Evolutionary conservation across 1,140 invertebrate species (phyloP), one percentile per base, ranked within the genome.

Genomic region (Stegodyphus mimosarum): DNA sequence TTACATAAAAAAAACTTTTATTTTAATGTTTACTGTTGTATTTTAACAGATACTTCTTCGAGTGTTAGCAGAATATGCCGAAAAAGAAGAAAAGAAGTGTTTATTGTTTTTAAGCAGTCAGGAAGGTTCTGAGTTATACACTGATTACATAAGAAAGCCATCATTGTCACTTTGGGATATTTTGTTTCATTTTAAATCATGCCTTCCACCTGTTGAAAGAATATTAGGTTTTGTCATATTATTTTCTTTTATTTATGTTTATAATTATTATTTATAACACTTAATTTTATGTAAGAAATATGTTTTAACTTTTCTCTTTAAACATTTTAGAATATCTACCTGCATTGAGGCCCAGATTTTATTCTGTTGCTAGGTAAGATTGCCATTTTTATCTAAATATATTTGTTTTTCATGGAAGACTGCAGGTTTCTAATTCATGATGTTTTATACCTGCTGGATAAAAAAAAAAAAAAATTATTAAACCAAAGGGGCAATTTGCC

Each of bases 361-460:
- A 96, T 91, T 96, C 95, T 5, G 94, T 96, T 87, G 93, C 93
- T 7, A 95, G 94, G 77, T 95, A 93, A 87, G 91, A 92, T 7
- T 88, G 92, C 87, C 77, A 67, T 66, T 13, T 51, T 33, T 33
- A 33, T 33, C 1, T 33, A 33, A n/a, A n/a, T n/a, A n/a, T n/a
- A n/a, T n/a, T n/a, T n/a, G n/a, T n/a, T n/a, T n/a, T n/a, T n/a
- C n/a, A n/a, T n/a, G n/a, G n/a, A n/a, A n/a, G n/a, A 33, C 33
- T 33, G 33, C 33, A 33, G 33, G 33, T 1, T 33, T 33, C 33
- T 33, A 33, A 33, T 33, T 33, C 33, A 33, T 33, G 33, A 33
- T 33, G 33, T 33, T 33, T 33, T 33, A 33, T 33, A 33, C 3
- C 33, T 33, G 33, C 33, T 33, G n/a, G n/a, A n/a, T n/a, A n/a